Evolutionary conservation across 2,888 invertebrate species (phyloP), one percentile per base, ranked within the genome.

Genomic region (Cylindroiulus punctatus): DNA sequence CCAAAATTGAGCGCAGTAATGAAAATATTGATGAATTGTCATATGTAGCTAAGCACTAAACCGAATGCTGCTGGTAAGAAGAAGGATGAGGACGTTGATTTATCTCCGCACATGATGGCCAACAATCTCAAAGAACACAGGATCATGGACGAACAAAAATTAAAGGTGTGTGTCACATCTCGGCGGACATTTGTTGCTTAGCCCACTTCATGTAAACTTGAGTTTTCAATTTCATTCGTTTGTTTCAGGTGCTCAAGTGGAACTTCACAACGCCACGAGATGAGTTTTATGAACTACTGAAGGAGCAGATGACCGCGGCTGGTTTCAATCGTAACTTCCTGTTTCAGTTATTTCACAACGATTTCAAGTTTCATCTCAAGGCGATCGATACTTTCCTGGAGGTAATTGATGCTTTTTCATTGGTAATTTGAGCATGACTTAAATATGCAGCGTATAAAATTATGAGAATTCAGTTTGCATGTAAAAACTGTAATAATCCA

Each of bases 321-420:
- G 96, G 96, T 87, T 94, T 98, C 84, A 98, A 97, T 90, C 96
- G 95, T 90, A 94, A 94, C 86, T 93, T 99, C 5, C 94, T 97
- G 90, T 93, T 94, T 0, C 96, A 97, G 90, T 96, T 99, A 95
- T 99, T 98, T 91, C 97, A 98, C 91, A 86, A 94, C 87, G 99
- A 99, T 92, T 99, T 93, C 91, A 97, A 97, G 90, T 96, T 95
- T 91, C 99, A 99, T 90, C 93, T 98, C 84, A 98, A 97, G 92
- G 98, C 98, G 14, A 95, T 99, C 88, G 98, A 99, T 91, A 93
- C 95, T 0, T 92, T 99, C 84, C 94, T 94, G 85, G 97, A 97
- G 90, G 93, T 93, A 90, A 86, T 88, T 87, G 10, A 22, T 22
- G 26, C 3, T 30, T 8, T 40, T 84, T 65, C 40, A 40, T 7